These are phyloP conservation scores for Ferrisia virgata DNA, from an alignment of 2,888 invertebrate genomes.

Conservation along the genomic window DNA sequence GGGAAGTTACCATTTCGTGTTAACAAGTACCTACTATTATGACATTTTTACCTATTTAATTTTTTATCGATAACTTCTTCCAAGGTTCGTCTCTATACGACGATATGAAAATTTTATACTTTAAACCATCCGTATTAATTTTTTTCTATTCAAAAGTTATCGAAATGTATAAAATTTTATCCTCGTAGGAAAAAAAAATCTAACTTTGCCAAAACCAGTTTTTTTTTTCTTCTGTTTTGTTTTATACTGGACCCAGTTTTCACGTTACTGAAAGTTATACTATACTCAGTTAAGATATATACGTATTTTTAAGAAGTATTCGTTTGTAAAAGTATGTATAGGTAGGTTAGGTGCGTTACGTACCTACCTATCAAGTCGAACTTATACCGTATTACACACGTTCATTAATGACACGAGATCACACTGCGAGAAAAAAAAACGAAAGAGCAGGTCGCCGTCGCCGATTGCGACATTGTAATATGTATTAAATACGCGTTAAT, in stretches of 20 bases:
- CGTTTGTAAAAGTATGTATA: too few species aligned
- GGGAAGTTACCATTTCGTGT: not conserved
- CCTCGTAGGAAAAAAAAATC: not conserved
- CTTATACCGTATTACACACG: too few species aligned
- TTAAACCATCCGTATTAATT: not conserved
- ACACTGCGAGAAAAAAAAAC: not conserved
- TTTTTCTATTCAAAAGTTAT: not conserved
- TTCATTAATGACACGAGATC: too few species aligned
- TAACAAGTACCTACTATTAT: not conserved
- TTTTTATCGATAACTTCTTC: not conserved
- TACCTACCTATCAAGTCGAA: too few species aligned
- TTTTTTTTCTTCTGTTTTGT: not conserved
- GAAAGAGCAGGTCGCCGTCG: not conserved
- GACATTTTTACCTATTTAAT: not conserved
- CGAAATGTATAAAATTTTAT: not conserved
- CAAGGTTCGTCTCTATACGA: not conserved
- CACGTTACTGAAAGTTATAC: too few species aligned
- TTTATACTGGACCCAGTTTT: not conserved
- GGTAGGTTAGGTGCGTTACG: too few species aligned
- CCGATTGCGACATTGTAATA: not conserved
- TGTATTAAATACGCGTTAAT: not conserved
- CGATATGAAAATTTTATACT: not conserved
- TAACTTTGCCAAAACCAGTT: not conserved
- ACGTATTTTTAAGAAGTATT: too few species aligned
- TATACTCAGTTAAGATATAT: too few species aligned